Evolutionary conservation across 1,140 invertebrate genomes (phyloP).

Genomic region (Lanistes nyassanus): DNA sequence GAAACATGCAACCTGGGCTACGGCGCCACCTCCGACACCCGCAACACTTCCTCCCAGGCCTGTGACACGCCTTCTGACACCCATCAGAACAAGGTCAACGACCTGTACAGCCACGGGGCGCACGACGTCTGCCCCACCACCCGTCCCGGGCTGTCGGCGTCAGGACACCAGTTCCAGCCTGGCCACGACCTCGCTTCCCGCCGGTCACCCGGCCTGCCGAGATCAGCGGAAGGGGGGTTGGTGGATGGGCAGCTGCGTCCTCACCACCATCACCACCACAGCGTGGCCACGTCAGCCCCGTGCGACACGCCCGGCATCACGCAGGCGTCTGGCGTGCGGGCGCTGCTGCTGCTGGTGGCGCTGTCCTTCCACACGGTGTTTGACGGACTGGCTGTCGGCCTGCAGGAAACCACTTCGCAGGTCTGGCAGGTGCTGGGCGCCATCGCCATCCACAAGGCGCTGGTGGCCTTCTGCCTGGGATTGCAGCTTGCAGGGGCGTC

Average conservation of each 20-base stretch:
- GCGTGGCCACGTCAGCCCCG: slow-evolving; percentile 8
- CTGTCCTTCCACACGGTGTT: slow-evolving; percentile 59
- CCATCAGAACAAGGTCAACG: too few relatives aligned
- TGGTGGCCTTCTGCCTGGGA: slow-evolving; percentile 82
- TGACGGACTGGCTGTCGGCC: slow-evolving; percentile 56
- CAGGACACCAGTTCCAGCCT: too few relatives aligned
- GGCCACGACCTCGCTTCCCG: too few relatives aligned
- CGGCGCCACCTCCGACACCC: too few relatives aligned
- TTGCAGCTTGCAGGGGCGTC: slow-evolving; percentile 73
- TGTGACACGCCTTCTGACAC: too few relatives aligned
- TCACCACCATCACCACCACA: slow-evolving; percentile 20
- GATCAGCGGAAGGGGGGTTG: too few relatives aligned
- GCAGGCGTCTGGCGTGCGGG: slow-evolving; percentile 49
- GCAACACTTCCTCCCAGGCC: too few relatives aligned
- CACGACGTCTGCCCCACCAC: too few relatives aligned
- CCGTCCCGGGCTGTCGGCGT: too few relatives aligned
- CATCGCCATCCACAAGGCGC: slow-evolving; percentile 75
- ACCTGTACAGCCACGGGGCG: too few relatives aligned
- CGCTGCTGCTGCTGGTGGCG: slow-evolving; percentile 50
- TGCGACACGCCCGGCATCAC: slow-evolving; percentile 7
- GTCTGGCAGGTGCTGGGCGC: slow-evolving; percentile 78
- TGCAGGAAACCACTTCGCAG: slow-evolving; percentile 67
- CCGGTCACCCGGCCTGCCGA: too few relatives aligned
- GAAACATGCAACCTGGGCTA: neutral
- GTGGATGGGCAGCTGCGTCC: too few relatives aligned